Base-by-base conservation (phyloP, 1,140 invertebrate genomes). In the Mamestra configurata region DNA sequence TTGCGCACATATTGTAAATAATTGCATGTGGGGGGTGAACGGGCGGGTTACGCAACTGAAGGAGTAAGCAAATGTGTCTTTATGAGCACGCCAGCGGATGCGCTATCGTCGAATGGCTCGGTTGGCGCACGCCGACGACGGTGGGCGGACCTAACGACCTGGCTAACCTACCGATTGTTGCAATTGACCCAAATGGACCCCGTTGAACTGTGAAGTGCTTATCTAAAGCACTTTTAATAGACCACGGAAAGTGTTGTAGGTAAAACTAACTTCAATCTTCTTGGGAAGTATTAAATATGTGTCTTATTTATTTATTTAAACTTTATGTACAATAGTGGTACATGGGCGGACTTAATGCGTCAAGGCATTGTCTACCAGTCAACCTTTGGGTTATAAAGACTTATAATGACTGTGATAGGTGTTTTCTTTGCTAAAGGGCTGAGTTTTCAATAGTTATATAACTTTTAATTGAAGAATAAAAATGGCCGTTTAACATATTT, bases 111-210 rank as follows among this genome's bases (percentile, higher is more conserved):
- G 20, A 75, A 57, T 59, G 57, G 71, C 77, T 76, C 40, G 64
- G 49, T 57, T 59, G 77, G 75, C 20, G 35, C 71, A 24, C 81
- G 71, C 61, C 73, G 79, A 55, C 76, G 70, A 53, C 80, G 77
- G 81, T 84, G 80, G 81, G 80, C 79, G 81, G 84, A 80, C 57
- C 53, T 75, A 79, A 86, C 82, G 79, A 84, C 79, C 35, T 43
- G 82, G 79, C 51, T 57, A 73, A 82, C 80, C 51, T 43, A 73
- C 72, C 79, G 82, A 86, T 87, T 86, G 82, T 85, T 82, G 86
- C 85, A 90, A 90, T 90, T 88, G 89, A 90, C 88, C 88, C 70
- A 87, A 88, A 89, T 88, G 80, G 77, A 82, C 82, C 18, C 61
- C 61, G 35, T 66, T 66, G n/a, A 40, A 40, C 61, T 66, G 61